phyloP scores from a whole-genome alignment of 53 echinoderm and acorn worm species.

The Patiria pectinifera region DNA sequence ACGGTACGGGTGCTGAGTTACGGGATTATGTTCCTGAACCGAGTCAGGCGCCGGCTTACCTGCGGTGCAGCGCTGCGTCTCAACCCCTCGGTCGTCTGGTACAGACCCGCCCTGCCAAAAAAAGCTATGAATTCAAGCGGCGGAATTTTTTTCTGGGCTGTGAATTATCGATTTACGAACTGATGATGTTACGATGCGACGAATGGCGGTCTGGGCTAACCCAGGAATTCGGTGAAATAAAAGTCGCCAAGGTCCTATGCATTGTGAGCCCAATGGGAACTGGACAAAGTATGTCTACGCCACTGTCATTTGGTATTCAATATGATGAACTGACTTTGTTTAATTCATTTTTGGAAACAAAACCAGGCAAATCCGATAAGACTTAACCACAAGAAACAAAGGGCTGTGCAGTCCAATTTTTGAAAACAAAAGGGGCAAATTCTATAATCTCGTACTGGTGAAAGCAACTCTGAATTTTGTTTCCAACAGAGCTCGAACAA shows the following conservation, averaged over 20 bases:
- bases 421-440: background rate
- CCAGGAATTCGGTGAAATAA: background rate
- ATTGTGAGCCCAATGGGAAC: background rate
- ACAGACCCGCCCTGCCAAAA: background rate
- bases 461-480: background rate
- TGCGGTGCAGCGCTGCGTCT: slow-evolving; percentile 32
- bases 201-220: background rate
- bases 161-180: slow-evolving; percentile 32
- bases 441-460: background rate
- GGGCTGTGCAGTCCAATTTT: background rate
- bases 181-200: slow-evolving; percentile 12
- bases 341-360: background rate
- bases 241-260: background rate
- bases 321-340: background rate
- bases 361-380: background rate
- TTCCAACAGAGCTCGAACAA: background rate
- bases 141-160: slow-evolving; percentile 14
- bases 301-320: background rate
- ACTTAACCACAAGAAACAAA: background rate
- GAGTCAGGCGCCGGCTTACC: slow-evolving; percentile 47
- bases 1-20: slow-evolving; percentile 43
- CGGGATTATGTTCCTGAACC: slow-evolving; percentile 23
- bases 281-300: background rate
- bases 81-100: background rate
- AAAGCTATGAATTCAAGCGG: background rate